These are phyloP conservation scores for Oceanodroma leucorhoa DNA, from an alignment of 2,797 vertebrate species.

Conservation along the genomic window DNA sequence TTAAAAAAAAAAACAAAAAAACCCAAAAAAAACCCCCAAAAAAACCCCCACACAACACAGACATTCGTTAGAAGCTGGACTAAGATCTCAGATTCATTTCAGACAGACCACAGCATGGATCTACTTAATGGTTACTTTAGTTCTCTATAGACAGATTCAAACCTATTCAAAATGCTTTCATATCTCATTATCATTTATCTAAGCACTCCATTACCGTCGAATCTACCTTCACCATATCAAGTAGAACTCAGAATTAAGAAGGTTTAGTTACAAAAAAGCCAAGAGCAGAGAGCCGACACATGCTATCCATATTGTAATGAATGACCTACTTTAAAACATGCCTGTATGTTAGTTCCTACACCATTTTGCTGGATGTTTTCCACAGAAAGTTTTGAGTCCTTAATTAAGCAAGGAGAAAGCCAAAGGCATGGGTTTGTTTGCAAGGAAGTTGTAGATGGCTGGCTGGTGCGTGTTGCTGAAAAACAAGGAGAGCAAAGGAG, in stretches of 20 bases:
- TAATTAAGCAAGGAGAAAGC: neutral
- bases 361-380: neutral
- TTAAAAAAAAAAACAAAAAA: neutral
- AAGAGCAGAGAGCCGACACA: slow-evolving; percentile 2
- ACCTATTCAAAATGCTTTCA: neutral
- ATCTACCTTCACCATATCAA: slow-evolving; percentile 1
- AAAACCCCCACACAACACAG: too few relatives aligned
- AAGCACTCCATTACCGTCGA: neutral
- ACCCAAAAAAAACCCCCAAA: too few relatives aligned
- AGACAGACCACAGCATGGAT: neutral
- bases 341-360: neutral
- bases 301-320: neutral
- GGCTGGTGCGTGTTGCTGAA: neutral
- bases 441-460: neutral
- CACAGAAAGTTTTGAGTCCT: neutral
- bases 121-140: neutral
- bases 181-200: slow-evolving; percentile 23
- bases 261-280: slow-evolving; percentile 4
- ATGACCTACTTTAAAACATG: slow-evolving; percentile 22
- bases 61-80: neutral
- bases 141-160: neutral
- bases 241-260: neutral
- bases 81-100: slow-evolving; percentile 3
- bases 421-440: neutral
- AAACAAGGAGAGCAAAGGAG: neutral